Evolutionary conservation across 2,113 vertebrate genomes (phyloP).

Genomic region (Paracanthobrama guichenoti): DNA sequence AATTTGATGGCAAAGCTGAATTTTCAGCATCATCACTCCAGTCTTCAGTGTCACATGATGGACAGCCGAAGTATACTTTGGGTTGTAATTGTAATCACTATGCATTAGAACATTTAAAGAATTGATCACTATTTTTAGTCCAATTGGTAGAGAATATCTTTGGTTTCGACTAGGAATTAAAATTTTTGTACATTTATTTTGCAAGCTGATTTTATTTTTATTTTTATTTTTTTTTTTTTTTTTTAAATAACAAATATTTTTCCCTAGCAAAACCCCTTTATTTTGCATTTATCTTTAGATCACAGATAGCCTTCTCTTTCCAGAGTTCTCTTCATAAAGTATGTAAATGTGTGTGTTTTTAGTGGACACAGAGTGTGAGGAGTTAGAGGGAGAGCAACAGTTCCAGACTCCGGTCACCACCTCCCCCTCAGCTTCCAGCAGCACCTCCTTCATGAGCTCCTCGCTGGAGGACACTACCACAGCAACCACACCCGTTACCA

Average conservation of each 20-base stretch:
- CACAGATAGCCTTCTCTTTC: background rate
- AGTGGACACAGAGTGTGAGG: conserved; percentile 85
- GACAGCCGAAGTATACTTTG: too few relatives aligned
- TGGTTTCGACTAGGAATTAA: background rate
- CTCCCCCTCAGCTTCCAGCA: conserved; percentile 96
- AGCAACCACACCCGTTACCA: conserved; percentile 82
- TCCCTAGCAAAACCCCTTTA: background rate
- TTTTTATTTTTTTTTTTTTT: too few relatives aligned
- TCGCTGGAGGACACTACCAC: conserved; percentile 96
- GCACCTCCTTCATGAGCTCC: conserved; percentile 98
- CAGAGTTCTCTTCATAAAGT: background rate
- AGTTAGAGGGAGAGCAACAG: conserved; percentile 83
- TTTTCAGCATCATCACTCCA: background rate
- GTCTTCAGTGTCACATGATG: background rate
- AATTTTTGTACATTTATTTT: background rate
- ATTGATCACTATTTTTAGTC: too few relatives aligned
- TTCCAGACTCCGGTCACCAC: conserved; percentile 96
- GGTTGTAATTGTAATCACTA: too few relatives aligned
- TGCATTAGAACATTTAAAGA: too few relatives aligned
- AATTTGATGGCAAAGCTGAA: background rate
- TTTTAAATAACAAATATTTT: background rate
- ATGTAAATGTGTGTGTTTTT: conserved; percentile 66
- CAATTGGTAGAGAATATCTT: background rate
- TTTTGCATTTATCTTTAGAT: too few relatives aligned
- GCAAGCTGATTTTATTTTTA: background rate